These are phyloP conservation scores for Drosophila mettleri DNA, from an alignment of 2,888 invertebrate species.

Conservation along the genomic window DNA sequence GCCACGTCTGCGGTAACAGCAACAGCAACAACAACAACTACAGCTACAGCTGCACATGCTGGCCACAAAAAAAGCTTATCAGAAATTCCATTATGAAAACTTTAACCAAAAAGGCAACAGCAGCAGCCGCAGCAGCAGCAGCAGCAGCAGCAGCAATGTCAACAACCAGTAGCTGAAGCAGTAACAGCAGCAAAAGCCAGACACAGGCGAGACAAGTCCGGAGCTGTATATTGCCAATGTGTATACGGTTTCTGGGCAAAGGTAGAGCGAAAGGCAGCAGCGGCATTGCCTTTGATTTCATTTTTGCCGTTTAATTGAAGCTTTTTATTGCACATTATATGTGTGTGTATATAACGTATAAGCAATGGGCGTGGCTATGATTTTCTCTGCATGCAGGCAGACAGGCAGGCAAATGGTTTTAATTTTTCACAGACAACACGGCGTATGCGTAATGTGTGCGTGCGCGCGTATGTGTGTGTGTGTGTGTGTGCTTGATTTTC, in stretches of 20 bases:
- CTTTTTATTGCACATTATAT: conserved; percentile 69
- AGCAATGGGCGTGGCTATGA: conserved; percentile 28
- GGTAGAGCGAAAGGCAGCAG: conserved; percentile 1
- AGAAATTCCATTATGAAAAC: conserved; percentile 80
- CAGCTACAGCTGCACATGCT: conserved; percentile 35
- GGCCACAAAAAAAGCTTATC: conserved; percentile 77
- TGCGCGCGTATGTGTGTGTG: conserved; percentile 9
- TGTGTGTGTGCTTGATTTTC: conserved; percentile 63
- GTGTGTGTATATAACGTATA: conserved; percentile 13
- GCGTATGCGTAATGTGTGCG: conserved; percentile 38
- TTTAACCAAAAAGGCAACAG: conserved; percentile 57
- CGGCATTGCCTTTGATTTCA: conserved; percentile 66
- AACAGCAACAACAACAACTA: conserved; percentile 28
- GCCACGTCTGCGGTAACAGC: conserved; percentile 68
- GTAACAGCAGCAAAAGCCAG: conserved; percentile 30
- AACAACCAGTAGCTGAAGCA: conserved; percentile 26
- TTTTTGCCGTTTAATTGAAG: conserved; percentile 71
- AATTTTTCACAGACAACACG: conserved; percentile 34
- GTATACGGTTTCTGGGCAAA: not conserved
- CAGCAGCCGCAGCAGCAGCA: conserved; percentile 4
- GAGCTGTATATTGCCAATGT: conserved; percentile 40
- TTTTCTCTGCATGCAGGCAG: conserved; percentile 11
- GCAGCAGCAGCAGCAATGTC: conserved; percentile 24
- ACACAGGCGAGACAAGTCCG: conserved; percentile 46
- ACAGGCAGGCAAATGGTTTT: conserved; percentile 34